Base-by-base conservation (phyloP, 2,797 vertebrate species). In the Setipinna tenuifilis region DNA sequence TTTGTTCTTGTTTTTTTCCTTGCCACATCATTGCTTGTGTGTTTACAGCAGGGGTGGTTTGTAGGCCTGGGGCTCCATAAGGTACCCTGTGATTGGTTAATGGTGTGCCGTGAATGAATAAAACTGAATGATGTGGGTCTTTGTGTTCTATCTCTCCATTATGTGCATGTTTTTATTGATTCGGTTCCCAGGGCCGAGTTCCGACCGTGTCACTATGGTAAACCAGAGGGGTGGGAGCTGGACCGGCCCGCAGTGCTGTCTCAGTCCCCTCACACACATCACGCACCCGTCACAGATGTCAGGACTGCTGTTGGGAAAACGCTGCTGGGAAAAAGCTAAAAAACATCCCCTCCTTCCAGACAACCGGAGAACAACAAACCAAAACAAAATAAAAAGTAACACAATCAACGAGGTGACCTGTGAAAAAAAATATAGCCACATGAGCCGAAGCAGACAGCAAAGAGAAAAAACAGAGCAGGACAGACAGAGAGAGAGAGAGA, bases 401-500 rank as follows among this genome's bases (percentile, higher is more conserved):
- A 44, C 35, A 44, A 78, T 54, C 50, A 17, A 41, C 12, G 14
- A 25, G 17, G 6, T 41, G 68, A 78, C 31, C 31, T 75, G 31
- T 78, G 71, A 78, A 78, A 78, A 44, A 71, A 41, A 44, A 10
- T 10, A 54, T 1, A 54, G 28, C 68, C 68, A 78, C 31, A 78
- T 7, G 12, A 78, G 3, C 6, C 35, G 71, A 21, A 44, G 35
- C 31, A 75, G 68, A 68, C 14, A 31, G 81, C 50, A 25, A 6
- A 41, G 25, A 61, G 82, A 87, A 59, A 82, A 85, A 71, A 87
- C n/a, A 23, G 25, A 85, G 23, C 21, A 44, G 44, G 58, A 86
- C 54, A 83, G 48, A 82, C 5, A 35, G n/a, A 80, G 59, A 82
- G 59, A 65, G 57, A 80, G 48, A 82, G 35, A 41, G 35, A 41